Evolutionary conservation across 2,113 vertebrate species (phyloP).

Genomic region (Phrynocephalus versicolor): DNA sequence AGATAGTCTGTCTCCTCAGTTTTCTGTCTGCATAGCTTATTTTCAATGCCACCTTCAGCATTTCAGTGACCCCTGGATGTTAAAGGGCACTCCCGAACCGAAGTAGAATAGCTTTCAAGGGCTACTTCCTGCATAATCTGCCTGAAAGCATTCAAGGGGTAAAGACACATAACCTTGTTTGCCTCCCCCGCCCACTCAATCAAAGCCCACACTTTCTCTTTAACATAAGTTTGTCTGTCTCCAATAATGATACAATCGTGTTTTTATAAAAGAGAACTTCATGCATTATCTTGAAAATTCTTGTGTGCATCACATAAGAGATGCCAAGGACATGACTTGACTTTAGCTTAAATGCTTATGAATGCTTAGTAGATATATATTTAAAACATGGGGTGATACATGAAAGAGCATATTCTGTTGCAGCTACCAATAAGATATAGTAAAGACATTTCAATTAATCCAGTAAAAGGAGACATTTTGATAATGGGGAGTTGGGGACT

Average conservation of each 20-base stretch:
- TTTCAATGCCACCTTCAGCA: neutral
- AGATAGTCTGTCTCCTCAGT: accelerated
- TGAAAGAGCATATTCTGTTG: neutral
- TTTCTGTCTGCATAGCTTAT: neutral
- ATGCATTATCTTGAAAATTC: neutral
- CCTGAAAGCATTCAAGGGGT: neutral
- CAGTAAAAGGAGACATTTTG: neutral
- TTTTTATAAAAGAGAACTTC: too few relatives aligned
- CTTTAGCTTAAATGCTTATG: neutral
- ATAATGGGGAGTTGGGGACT: neutral
- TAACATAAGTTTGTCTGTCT: too few relatives aligned
- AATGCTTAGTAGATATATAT: neutral
- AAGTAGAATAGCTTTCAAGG: neutral
- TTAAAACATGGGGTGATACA: neutral
- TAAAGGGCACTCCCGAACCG: neutral
- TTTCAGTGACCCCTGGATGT: neutral
- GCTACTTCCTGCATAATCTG: neutral
- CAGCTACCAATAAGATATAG: neutral
- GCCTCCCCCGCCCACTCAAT: too few relatives aligned
- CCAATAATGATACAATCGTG: too few relatives aligned
- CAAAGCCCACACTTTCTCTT: neutral
- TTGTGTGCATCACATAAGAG: neutral
- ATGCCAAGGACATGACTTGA: neutral
- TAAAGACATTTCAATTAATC: neutral
- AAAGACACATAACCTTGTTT: neutral